Percentiles rank a stretch among this genome's conserved stretches.
phyloP scores from a whole-genome alignment of 1,140 invertebrate species.

The Pogonomyrmex californicus region DNA sequence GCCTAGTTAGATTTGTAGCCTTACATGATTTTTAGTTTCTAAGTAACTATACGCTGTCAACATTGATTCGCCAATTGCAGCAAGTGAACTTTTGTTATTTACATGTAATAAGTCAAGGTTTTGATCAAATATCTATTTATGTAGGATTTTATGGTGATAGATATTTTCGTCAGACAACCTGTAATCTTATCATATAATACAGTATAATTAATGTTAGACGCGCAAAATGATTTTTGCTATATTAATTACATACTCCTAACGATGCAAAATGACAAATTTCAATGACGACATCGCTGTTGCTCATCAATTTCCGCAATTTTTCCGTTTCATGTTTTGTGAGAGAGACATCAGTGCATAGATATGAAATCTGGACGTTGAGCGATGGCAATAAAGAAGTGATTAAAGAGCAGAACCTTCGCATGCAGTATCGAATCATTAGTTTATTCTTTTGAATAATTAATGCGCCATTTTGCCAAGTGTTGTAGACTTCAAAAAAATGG shows the following conservation, averaged over 20 bases:
- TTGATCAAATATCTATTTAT: constrained; percentile 8
- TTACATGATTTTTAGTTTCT: not conserved
- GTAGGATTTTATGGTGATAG: not conserved
- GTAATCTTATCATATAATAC: constrained; percentile 25
- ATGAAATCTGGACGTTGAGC: constrained; percentile 51
- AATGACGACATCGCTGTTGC: not conserved
- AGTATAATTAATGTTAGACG: constrained; percentile 12
- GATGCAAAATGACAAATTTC: constrained; percentile 47
- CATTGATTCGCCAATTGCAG: not conserved
- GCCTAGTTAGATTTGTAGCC: not conserved
- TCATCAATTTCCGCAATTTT: not conserved
- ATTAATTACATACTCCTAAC: constrained; percentile 40
- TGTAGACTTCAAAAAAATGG: constrained; percentile 60
- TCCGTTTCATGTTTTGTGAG: constrained; percentile 2
- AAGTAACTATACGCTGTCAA: not conserved
- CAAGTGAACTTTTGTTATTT: constrained; percentile 1
- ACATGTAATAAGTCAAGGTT: not conserved
- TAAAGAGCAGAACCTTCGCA: not conserved
- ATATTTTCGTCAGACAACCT: constrained; percentile 26
- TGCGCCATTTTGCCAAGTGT: constrained; percentile 53
- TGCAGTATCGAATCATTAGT: constrained; percentile 32
- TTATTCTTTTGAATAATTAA: constrained; percentile 82
- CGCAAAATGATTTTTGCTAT: constrained; percentile 32
- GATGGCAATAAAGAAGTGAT: constrained; percentile 64
- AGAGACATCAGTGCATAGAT: constrained; percentile 34